Percentiles rank a stretch among this genome's conserved stretches.
Conservation (phyloP, 2,113 vertebrate species). For the Sturnira hondurensis region DNA sequence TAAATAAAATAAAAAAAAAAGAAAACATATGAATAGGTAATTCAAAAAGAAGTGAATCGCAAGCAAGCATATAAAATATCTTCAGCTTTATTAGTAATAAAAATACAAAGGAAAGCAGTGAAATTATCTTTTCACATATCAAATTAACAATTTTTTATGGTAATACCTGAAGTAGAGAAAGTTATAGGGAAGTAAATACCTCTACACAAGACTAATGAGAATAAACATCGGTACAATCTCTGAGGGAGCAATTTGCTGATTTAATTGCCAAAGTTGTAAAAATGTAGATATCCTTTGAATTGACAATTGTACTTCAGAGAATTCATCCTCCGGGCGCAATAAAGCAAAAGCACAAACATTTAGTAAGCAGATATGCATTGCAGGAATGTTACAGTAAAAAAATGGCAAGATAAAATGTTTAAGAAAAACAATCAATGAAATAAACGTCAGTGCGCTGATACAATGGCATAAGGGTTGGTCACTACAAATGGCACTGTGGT, state of each 20-base stretch:
- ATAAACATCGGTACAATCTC: neutral
- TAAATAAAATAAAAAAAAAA: no score
- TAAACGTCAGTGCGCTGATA: neutral
- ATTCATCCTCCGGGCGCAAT: constrained; percentile 7
- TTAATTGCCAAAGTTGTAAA: constrained; percentile 46
- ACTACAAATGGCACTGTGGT: neutral
- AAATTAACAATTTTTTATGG: constrained; percentile 29
- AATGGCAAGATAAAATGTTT: neutral
- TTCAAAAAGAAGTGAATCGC: neutral
- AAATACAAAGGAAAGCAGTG: neutral
- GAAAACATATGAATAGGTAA: neutral
- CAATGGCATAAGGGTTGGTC: neutral
- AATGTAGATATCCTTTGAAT: neutral
- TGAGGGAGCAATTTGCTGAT: neutral
- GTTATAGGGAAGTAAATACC: neutral
- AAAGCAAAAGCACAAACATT: constrained; percentile 11
- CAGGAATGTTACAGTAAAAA: neutral
- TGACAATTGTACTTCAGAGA: constrained; percentile 9
- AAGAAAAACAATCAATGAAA: neutral
- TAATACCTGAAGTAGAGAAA: neutral
- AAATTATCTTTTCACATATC: neutral
- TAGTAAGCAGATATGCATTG: neutral
- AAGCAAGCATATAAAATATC: neutral
- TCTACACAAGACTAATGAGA: neutral
- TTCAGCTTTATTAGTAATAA: neutral